Conservation (phyloP, 2,888 invertebrate species). For the Cataglyphis cursor region DNA sequence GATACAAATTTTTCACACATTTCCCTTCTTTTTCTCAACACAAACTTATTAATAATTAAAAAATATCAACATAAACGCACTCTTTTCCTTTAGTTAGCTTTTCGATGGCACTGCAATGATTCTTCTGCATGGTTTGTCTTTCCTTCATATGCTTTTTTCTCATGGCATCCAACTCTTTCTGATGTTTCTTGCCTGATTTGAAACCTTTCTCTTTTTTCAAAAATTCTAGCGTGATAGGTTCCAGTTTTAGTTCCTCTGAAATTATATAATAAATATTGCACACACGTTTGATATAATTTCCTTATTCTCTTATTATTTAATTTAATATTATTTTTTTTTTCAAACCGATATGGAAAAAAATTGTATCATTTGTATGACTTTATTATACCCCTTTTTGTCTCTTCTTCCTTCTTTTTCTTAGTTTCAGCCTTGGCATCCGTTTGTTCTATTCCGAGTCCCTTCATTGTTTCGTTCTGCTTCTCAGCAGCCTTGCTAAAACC, state of each 20-base stretch:
- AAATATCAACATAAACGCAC: constrained; percentile 76
- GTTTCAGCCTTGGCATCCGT: constrained; percentile 85
- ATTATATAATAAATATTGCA: constrained; percentile 15
- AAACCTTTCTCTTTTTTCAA: constrained; percentile 88
- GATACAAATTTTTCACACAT: not conserved
- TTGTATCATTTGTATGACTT: not conserved
- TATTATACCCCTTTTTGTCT: constrained; percentile 82
- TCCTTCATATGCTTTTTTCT: constrained; percentile 90
- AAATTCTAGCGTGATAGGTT: constrained; percentile 87
- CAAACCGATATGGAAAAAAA: not conserved
- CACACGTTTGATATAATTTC: not conserved
- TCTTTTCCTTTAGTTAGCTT: constrained; percentile 89
- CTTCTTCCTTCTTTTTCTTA: constrained; percentile 84
- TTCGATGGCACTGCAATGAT: constrained; percentile 88
- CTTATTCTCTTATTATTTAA: not conserved
- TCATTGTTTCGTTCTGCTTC: constrained; percentile 90
- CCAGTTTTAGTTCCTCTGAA: constrained; percentile 81
- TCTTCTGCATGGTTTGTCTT: constrained; percentile 88
- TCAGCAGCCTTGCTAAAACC: constrained; percentile 91
- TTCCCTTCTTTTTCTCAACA: not conserved
- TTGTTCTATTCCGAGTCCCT: constrained; percentile 90
- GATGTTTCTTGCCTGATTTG: constrained; percentile 88
- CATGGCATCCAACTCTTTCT: constrained; percentile 89
- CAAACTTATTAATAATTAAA: constrained; percentile 20
- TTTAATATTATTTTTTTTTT: not conserved